Conservation (phyloP, 2,888 invertebrate genomes). For the Epirrita christyi region DNA sequence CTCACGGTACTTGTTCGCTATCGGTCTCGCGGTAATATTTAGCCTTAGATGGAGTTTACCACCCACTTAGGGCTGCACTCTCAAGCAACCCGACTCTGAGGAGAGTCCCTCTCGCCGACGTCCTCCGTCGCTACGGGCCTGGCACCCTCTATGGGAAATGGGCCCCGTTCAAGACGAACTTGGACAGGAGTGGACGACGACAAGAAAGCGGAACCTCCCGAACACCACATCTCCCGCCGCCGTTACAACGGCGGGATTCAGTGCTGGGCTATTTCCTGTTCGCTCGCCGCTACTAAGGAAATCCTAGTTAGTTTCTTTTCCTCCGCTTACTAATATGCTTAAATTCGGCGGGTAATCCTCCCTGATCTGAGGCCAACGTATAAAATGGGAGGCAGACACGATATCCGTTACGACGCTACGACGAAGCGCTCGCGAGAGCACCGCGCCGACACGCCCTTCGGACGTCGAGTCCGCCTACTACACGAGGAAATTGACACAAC, state of each 20-base stretch:
- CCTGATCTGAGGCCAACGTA: slow-evolving; percentile 3
- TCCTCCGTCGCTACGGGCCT: slow-evolving; percentile 76
- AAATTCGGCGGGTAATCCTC: slow-evolving; percentile 60
- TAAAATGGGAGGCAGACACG: too few species aligned
- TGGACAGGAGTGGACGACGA: background rate
- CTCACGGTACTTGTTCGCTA: slow-evolving; percentile 88
- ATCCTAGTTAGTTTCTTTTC: slow-evolving; percentile 86
- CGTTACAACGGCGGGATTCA: slow-evolving; percentile 72
- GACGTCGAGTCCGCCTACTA: too few species aligned
- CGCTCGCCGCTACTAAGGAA: slow-evolving; percentile 58
- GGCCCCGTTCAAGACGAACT: slow-evolving; percentile 75
- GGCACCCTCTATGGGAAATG: slow-evolving; percentile 79
- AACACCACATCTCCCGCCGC: slow-evolving; percentile 40
- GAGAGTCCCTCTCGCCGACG: slow-evolving; percentile 51
- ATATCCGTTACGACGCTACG: too few species aligned
- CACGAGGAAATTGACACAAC: too few species aligned
- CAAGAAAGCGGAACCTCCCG: slow-evolving; percentile 1
- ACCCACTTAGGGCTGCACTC: slow-evolving; percentile 86
- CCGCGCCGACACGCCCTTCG: too few species aligned
- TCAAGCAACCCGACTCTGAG: slow-evolving; percentile 84
- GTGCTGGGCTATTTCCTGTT: slow-evolving; percentile 39
- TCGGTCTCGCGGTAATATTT: slow-evolving; percentile 87
- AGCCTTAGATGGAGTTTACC: slow-evolving; percentile 85
- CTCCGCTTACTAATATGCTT: slow-evolving; percentile 88
- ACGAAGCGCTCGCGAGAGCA: too few species aligned